phyloP scores from a whole-genome alignment of 2,888 invertebrate species.

The Nomada fucata region DNA sequence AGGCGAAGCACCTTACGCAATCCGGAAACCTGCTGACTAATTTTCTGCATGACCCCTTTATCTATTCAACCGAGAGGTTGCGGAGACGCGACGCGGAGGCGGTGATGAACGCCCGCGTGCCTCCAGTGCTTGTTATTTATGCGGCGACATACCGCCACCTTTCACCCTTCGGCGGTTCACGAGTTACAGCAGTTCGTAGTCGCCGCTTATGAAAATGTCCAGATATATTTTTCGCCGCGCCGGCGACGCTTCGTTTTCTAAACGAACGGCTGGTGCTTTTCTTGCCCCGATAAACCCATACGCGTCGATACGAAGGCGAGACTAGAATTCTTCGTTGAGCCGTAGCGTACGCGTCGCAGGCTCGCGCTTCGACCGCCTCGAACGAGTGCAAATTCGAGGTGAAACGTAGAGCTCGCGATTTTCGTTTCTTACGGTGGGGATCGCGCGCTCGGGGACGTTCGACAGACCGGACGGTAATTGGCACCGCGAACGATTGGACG shows the following conservation, averaged over 20 bases:
- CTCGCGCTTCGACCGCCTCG: neutral
- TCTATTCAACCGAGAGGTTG: conserved; percentile 32
- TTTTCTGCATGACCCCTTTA: conserved; percentile 69
- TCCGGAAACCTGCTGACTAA: conserved; percentile 76
- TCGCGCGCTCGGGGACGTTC: conserved; percentile 42
- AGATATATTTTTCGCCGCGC: conserved; percentile 32
- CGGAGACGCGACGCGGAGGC: conserved; percentile 73
- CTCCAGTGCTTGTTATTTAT: conserved; percentile 78
- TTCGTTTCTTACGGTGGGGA: conserved; percentile 32
- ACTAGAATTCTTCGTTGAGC: neutral
- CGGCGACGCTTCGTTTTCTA: neutral
- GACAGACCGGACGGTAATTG: conserved; percentile 15
- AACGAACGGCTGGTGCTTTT: neutral
- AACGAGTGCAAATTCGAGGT: neutral
- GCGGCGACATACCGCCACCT: conserved; percentile 74
- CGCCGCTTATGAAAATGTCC: conserved; percentile 31
- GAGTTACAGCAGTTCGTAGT: conserved; percentile 37
- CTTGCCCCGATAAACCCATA: neutral
- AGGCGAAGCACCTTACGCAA: conserved; percentile 73
- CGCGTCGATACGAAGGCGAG: too few species aligned
- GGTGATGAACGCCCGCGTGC: conserved; percentile 80
- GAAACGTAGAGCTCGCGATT: conserved; percentile 22
- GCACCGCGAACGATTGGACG: conserved; percentile 15
- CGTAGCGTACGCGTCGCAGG: neutral
- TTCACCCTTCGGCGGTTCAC: conserved; percentile 60